Conservation (phyloP, 2,113 vertebrate genomes). For the Loxodonta africana region DNA sequence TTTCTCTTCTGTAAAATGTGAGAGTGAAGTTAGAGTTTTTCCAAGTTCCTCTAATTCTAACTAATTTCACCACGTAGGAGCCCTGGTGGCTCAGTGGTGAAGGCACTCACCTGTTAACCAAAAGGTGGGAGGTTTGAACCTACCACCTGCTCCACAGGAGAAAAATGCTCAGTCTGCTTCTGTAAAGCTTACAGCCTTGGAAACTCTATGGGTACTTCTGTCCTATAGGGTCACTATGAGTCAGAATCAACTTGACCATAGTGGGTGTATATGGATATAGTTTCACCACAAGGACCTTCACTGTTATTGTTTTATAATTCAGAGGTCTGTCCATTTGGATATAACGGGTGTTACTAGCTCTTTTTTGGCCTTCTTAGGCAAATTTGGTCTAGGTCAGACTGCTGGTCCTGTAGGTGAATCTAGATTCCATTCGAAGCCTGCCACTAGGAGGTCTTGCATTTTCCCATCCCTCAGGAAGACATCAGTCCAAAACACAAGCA, state of each 20-base stretch:
- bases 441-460: not conserved
- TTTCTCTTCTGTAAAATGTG: constrained; percentile 39
- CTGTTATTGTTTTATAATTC: too few species aligned
- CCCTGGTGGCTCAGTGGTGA: too few species aligned
- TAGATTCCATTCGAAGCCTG: not conserved
- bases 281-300: not conserved
- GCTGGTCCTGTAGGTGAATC: not conserved
- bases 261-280: not conserved
- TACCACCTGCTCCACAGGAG: too few species aligned
- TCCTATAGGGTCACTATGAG: too few species aligned
- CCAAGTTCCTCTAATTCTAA: not conserved
- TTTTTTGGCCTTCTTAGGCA: not conserved
- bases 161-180: too few species aligned
- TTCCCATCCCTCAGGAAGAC: not conserved
- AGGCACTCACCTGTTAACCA: too few species aligned
- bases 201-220: too few species aligned
- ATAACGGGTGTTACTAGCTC: not conserved
- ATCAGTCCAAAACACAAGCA: not conserved
- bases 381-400: not conserved
- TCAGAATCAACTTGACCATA: too few species aligned
- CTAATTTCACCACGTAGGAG: not conserved
- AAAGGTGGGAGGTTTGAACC: too few species aligned
- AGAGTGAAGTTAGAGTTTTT: not conserved
- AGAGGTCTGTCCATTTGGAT: not conserved
- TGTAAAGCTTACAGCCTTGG: too few species aligned